phyloP scores from a whole-genome alignment of 2,888 invertebrate species.

The Diaprepes abbreviatus region DNA sequence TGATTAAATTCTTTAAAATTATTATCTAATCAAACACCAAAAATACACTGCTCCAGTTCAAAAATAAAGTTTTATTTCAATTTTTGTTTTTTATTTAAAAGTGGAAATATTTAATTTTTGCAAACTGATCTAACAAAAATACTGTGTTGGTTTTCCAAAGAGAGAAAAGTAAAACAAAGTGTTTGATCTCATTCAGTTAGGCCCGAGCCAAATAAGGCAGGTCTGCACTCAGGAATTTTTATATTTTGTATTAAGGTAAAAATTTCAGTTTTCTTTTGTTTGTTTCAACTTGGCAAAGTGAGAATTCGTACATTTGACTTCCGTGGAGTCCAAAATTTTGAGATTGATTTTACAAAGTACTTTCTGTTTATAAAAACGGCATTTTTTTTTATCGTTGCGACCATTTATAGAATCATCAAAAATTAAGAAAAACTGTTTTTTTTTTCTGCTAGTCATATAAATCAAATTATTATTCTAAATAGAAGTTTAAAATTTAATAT shows the following conservation, averaged over 20 bases:
- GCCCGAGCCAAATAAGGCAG: conserved; percentile 47
- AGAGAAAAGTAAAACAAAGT: conserved; percentile 67
- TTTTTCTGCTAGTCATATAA: too few species aligned
- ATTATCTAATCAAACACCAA: too few species aligned
- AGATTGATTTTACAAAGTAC: conserved; percentile 5
- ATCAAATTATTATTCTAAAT: too few species aligned
- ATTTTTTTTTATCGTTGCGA: neutral
- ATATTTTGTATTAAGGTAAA: conserved; percentile 44
- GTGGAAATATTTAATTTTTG: neutral
- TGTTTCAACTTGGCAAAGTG: conserved; percentile 29
- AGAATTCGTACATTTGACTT: conserved; percentile 35
- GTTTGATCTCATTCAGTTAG: conserved; percentile 66
- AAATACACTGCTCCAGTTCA: too few species aligned
- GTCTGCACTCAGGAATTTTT: conserved; percentile 67
- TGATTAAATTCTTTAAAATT: too few species aligned
- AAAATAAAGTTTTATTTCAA: too few species aligned
- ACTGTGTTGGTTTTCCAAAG: conserved; percentile 65
- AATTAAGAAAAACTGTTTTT: neutral
- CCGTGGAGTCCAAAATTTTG: conserved; percentile 28
- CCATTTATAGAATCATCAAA: neutral
- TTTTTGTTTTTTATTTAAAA: too few species aligned
- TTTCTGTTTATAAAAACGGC: neutral
- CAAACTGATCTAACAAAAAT: conserved; percentile 35
- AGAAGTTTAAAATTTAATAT: too few species aligned
- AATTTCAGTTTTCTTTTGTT: conserved; percentile 40